phyloP scores from a whole-genome alignment of 2,113 vertebrate species.

The Hylia prasina region DNA sequence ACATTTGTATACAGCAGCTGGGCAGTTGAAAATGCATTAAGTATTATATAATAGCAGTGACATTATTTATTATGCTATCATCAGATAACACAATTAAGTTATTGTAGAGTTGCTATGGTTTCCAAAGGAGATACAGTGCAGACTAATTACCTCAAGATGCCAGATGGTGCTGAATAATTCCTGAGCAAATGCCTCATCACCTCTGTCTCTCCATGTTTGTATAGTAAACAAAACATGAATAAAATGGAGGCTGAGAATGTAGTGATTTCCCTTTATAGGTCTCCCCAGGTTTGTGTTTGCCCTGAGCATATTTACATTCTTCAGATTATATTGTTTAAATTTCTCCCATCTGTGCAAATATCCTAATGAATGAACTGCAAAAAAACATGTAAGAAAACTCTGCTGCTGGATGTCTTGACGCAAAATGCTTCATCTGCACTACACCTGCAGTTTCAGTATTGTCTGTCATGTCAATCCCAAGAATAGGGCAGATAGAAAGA shows the following conservation, averaged over 20 bases:
- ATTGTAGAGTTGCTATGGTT: conserved; percentile 39
- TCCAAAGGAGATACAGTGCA: conserved; percentile 13
- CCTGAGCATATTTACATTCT: conserved; percentile 28
- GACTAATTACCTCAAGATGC: conserved; percentile 37
- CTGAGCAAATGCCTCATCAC: conserved; percentile 42
- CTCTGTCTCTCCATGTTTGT: conserved; percentile 32
- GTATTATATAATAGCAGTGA: background rate
- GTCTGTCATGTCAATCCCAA: background rate
- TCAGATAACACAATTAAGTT: conserved; percentile 18
- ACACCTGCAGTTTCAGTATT: background rate
- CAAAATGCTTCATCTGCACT: background rate
- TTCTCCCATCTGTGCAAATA: conserved; percentile 17
- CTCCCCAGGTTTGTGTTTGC: background rate
- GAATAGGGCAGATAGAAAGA: background rate
- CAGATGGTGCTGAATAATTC: conserved; percentile 32
- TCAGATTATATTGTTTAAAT: background rate
- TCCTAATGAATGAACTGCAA: background rate
- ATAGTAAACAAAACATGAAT: conserved; percentile 59
- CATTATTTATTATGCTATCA: conserved; percentile 25
- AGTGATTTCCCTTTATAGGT: conserved; percentile 41
- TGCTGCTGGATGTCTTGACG: background rate
- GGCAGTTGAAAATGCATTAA: background rate
- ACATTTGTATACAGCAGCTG: background rate
- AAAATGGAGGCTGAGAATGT: conserved; percentile 35
- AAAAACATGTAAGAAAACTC: background rate